These are phyloP conservation scores for Oryzias woworae DNA, from an alignment of 2,113 vertebrate species.

Conservation along the genomic window DNA sequence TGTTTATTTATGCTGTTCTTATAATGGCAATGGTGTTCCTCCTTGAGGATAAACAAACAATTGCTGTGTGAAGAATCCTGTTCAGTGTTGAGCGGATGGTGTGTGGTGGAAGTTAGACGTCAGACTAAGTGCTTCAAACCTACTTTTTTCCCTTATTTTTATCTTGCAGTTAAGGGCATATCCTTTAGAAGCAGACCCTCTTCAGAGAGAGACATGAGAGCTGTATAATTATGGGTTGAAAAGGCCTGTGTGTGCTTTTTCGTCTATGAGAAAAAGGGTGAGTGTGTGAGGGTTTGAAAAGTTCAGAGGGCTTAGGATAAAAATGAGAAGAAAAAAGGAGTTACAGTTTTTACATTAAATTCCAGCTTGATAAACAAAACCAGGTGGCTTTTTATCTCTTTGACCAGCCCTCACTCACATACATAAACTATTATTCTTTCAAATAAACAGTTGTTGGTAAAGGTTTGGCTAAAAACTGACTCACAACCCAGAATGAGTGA, in stretches of 20 bases:
- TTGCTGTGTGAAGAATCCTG: neutral
- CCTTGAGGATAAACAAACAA: constrained; percentile 11
- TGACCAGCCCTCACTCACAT: constrained; percentile 35
- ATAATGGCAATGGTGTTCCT: neutral
- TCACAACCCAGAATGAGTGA: neutral
- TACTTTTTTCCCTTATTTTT: constrained; percentile 33
- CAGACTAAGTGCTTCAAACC: constrained; percentile 5
- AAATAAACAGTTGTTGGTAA: constrained; percentile 31
- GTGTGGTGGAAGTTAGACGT: constrained; percentile 24
- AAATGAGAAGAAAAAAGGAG: constrained; percentile 39
- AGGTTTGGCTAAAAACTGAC: constrained; percentile 17
- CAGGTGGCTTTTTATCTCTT: constrained; percentile 71
- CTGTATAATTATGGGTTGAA: constrained; percentile 69
- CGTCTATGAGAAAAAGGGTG: constrained; percentile 17
- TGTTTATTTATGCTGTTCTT: no score
- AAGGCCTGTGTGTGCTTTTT: constrained; percentile 22
- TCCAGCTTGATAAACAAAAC: constrained; percentile 78
- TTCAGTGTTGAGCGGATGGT: neutral
- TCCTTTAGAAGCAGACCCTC: constrained; percentile 57
- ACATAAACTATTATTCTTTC: constrained; percentile 20
- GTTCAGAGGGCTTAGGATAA: constrained; percentile 43
- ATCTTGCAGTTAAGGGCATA: constrained; percentile 39
- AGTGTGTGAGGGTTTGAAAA: constrained; percentile 40
- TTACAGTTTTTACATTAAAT: constrained; percentile 78
- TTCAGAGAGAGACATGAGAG: constrained; percentile 48